Conservation (phyloP, 2,797 vertebrate genomes). For the Rhabdomys pumilio region DNA sequence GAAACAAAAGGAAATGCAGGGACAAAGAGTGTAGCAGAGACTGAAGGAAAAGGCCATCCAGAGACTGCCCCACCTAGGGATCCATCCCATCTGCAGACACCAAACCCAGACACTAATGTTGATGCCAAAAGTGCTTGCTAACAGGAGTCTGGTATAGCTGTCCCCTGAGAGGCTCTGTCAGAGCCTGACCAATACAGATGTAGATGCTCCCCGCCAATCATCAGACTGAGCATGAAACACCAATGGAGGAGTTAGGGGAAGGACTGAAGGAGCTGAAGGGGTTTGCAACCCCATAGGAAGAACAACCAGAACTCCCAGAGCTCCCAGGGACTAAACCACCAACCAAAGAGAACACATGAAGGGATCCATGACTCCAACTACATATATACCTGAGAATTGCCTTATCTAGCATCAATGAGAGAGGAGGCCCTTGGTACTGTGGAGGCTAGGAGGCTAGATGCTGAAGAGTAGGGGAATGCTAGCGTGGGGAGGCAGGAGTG, state of each 20-base stretch:
- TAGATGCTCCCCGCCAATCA: not conserved
- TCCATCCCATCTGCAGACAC: not conserved
- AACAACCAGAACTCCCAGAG: not conserved
- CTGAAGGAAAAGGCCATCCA: not conserved
- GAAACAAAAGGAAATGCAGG: not conserved
- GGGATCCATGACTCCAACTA: not conserved
- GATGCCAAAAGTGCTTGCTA: not conserved
- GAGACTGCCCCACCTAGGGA: not conserved
- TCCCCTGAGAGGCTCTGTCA: not conserved
- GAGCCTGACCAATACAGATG: not conserved
- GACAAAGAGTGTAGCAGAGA: not conserved
- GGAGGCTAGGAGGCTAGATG: not conserved
- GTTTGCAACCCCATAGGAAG: not conserved
- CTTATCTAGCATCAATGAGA: not conserved
- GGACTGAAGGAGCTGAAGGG: not conserved
- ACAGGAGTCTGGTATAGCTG: not conserved
- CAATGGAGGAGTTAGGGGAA: not conserved
- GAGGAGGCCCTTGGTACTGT: not conserved
- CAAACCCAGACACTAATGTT: not conserved
- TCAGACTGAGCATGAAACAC: not conserved
- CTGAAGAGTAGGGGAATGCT: not conserved
- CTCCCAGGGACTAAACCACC: not conserved
- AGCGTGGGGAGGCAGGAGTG: not conserved
- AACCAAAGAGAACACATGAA: not conserved
- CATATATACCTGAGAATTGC: not conserved